Percentiles rank a stretch among this genome's conserved stretches.
These are phyloP conservation scores for Macropis europaea DNA, from an alignment of 2,888 invertebrate genomes.

Conservation along the genomic window DNA sequence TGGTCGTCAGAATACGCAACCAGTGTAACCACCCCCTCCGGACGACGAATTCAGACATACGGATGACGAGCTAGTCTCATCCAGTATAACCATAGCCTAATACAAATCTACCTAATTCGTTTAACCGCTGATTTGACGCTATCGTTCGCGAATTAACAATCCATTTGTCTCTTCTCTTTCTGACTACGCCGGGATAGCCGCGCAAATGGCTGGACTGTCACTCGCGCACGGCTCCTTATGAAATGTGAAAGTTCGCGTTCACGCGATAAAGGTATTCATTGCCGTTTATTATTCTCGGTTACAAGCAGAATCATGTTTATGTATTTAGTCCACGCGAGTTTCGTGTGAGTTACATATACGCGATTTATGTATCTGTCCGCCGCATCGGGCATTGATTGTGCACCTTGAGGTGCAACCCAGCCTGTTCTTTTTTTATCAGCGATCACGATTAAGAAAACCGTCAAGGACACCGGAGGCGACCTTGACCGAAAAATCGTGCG, in stretches of 20 bases:
- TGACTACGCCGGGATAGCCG: no score
- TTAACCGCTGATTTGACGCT: no score
- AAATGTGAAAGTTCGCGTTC: conserved; percentile 42
- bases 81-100: no score
- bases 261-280: conserved; percentile 23
- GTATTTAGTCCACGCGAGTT: conserved; percentile 53
- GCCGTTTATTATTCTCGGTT: conserved; percentile 29
- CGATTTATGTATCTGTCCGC: conserved; percentile 53
- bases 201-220: no score
- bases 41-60: no score
- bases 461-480: conserved; percentile 48
- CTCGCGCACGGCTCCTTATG: background rate
- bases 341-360: conserved; percentile 34
- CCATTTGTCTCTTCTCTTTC: no score
- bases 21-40: no score
- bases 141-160: no score
- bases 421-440: conserved; percentile 43
- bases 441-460: conserved; percentile 53
- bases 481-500: conserved; percentile 62
- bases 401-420: conserved; percentile 31
- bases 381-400: conserved; percentile 43
- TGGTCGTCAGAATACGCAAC: no score
- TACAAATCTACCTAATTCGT: no score
- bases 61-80: no score
- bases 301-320: conserved; percentile 45